These are phyloP conservation scores for Idris sp. DNA, from an alignment of 1,140 invertebrate species.

Conservation along the genomic window DNA sequence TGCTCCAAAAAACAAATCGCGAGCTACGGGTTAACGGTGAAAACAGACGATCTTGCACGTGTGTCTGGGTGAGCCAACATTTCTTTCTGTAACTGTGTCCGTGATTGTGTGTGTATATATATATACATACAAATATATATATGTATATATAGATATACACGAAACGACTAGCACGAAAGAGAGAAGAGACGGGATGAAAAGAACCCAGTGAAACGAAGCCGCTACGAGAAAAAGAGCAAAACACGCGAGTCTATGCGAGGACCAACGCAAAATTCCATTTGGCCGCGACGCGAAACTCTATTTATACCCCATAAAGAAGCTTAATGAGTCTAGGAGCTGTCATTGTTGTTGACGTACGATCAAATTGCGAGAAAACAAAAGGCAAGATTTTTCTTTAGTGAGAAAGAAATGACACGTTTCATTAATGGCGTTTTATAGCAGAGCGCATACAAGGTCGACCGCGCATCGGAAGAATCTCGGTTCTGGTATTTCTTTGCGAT, in stretches of 20 bases:
- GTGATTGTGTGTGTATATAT: conserved; percentile 26
- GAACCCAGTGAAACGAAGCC: no score
- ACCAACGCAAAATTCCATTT: conserved; percentile 71
- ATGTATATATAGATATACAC: no score
- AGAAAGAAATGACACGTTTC: conserved; percentile 55
- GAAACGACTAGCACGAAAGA: no score
- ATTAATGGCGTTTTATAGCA: conserved; percentile 51
- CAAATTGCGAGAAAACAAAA: conserved; percentile 55
- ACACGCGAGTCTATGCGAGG: conserved; percentile 47
- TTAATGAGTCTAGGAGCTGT: conserved; percentile 78
- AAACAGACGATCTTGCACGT: conserved; percentile 43
- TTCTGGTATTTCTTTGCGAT: conserved; percentile 45
- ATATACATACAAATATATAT: no score
- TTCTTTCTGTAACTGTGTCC: conserved; percentile 1
- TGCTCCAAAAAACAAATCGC: conserved; percentile 67
- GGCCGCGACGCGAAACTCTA: conserved; percentile 69
- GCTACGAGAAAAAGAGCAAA: conserved; percentile 35
- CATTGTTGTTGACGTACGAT: conserved; percentile 71
- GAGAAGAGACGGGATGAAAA: conserved; percentile 1
- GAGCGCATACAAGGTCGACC: conserved; percentile 55
- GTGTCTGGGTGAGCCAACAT: conserved; percentile 9
- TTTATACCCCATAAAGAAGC: conserved; percentile 76
- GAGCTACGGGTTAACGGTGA: conserved; percentile 61
- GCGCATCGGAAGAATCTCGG: conserved; percentile 36
- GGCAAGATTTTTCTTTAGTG: conserved; percentile 31